A percentile compares a stretch with the other conserved stretches of the same genome.
Conservation (phyloP, 2,113 vertebrate genomes). For the Monopterus albus region DNA sequence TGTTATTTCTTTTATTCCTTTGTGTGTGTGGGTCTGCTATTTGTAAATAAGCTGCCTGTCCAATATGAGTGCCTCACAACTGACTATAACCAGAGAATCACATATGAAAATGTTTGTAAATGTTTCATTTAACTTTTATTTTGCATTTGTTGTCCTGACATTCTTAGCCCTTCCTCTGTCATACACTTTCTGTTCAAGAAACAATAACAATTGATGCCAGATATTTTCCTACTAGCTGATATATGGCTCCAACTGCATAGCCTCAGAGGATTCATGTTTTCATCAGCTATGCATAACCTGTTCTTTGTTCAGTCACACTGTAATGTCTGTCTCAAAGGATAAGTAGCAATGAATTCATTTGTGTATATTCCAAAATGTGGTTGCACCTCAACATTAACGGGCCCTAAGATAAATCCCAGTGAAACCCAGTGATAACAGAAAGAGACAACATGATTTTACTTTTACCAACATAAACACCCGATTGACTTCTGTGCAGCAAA, state of each 20-base stretch:
- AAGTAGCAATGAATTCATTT: conserved; percentile 26
- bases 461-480: background rate
- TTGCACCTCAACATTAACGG: conserved; percentile 34
- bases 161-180: conserved; percentile 15
- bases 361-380: conserved; percentile 27
- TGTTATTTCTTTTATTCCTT: conserved; percentile 53
- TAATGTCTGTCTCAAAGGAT: conserved; percentile 50
- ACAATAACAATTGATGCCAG: conserved; percentile 12
- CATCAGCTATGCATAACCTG: conserved; percentile 22
- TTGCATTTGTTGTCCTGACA: conserved; percentile 20
- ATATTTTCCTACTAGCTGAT: conserved; percentile 39
- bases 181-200: conserved; percentile 14
- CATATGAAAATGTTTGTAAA: conserved; percentile 48
- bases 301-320: conserved; percentile 15
- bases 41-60: conserved; percentile 82
- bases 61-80: conserved; percentile 74
- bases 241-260: conserved; percentile 10
- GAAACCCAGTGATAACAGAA: background rate
- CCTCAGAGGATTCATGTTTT: conserved; percentile 30
- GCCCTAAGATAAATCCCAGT: conserved; percentile 17
- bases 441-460: background rate
- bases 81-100: conserved; percentile 67
- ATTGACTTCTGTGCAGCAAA: conserved; percentile 2
- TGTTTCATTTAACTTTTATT: conserved; percentile 17
- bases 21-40: conserved; percentile 71